phyloP scores from a whole-genome alignment of 2,113 vertebrate genomes.

The Apteryx owenii region DNA sequence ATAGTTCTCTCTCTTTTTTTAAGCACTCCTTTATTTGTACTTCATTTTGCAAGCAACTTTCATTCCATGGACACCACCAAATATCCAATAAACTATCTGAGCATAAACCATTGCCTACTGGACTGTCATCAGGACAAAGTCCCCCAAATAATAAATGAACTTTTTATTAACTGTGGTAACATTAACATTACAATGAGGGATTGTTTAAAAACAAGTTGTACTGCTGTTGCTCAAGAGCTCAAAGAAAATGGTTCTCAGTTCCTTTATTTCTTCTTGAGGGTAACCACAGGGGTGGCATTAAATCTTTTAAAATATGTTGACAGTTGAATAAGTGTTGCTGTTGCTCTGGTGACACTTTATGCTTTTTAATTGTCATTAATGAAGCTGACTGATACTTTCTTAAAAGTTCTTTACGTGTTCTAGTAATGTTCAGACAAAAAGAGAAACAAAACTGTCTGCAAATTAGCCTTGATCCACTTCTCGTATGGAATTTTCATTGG shows the following conservation, averaged over 20 bases:
- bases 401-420: constrained; percentile 50
- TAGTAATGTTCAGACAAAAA: constrained; percentile 55
- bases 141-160: constrained; percentile 69
- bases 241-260: constrained; percentile 65
- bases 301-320: constrained; percentile 74
- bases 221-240: constrained; percentile 71
- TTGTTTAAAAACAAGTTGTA: constrained; percentile 73
- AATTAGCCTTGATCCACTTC: constrained; percentile 56
- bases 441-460: constrained; percentile 35
- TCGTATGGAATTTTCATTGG: constrained; percentile 39
- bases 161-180: constrained; percentile 71
- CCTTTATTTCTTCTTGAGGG: constrained; percentile 66
- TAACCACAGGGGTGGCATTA: constrained; percentile 73
- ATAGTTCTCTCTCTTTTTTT: background rate
- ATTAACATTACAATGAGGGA: constrained; percentile 74
- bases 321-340: constrained; percentile 63
- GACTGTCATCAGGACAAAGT: constrained; percentile 67
- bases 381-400: constrained; percentile 59
- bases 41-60: constrained; percentile 5
- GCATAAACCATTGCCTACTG: constrained; percentile 21
- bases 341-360: constrained; percentile 66
- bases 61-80: background rate
- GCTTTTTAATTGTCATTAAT: constrained; percentile 74
- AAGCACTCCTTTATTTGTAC: background rate
- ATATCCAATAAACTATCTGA: constrained; percentile 8